Evolutionary conservation across 1,140 invertebrate species (phyloP).

Genomic region (Onthophagus taurus): DNA sequence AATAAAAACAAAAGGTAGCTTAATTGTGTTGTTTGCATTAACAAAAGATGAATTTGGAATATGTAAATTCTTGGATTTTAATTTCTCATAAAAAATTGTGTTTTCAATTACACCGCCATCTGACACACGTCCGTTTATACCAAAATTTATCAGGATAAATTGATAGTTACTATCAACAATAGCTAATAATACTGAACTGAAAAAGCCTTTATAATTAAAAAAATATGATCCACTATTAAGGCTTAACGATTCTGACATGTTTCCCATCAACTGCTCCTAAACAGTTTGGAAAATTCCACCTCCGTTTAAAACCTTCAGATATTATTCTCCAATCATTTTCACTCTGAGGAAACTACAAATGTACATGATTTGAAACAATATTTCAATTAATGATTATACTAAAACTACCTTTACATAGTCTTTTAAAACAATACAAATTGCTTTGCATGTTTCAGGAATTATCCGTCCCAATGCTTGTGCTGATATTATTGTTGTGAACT

Average conservation of each 20-base stretch:
- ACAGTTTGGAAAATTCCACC: conserved; percentile 42
- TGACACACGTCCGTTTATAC: conserved; percentile 1
- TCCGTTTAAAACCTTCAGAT: too few species aligned
- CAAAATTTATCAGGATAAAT: neutral
- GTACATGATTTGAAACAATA: too few species aligned
- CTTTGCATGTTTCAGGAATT: conserved; percentile 27
- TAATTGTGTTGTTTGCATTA: conserved; percentile 16
- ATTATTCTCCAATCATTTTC: too few species aligned
- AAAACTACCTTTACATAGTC: conserved; percentile 21
- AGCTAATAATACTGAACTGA: conserved; percentile 6
- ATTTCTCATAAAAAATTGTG: conserved; percentile 6
- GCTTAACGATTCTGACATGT: conserved; percentile 32
- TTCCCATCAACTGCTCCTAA: conserved; percentile 41
- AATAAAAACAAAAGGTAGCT: conserved; percentile 1
- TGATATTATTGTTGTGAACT: conserved; percentile 28
- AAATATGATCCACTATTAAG: neutral
- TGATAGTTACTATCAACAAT: conserved; percentile 4
- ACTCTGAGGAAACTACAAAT: too few species aligned
- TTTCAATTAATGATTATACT: conserved; percentile 1
- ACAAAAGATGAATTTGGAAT: conserved; percentile 23
- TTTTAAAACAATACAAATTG: conserved; percentile 19
- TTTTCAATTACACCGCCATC: conserved; percentile 11
- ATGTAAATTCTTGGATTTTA: conserved; percentile 12
- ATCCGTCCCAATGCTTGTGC: conserved; percentile 23
- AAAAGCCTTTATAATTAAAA: conserved; percentile 3